Evolutionary conservation across 2,797 vertebrate species (phyloP).

Genomic region (Sebastes melanostomus): DNA sequence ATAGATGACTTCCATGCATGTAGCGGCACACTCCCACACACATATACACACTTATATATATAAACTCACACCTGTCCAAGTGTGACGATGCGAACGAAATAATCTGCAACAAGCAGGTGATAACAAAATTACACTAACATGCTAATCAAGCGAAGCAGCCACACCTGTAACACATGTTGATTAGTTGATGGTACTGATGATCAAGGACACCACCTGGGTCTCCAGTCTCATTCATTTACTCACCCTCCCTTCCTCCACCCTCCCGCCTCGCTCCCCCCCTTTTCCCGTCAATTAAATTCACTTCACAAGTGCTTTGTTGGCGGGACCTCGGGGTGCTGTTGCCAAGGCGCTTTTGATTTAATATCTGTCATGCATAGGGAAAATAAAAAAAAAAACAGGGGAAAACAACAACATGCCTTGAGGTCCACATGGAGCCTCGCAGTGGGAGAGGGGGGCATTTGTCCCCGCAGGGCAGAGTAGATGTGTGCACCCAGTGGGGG

Average conservation of each 20-base stretch:
- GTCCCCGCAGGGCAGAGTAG: constrained; percentile 64
- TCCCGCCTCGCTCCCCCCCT: not conserved
- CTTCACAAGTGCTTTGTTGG: constrained; percentile 72
- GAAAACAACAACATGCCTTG: constrained; percentile 63
- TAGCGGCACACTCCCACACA: not conserved
- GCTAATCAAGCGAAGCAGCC: constrained; percentile 18
- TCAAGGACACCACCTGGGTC: constrained; percentile 42
- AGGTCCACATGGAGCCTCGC: constrained; percentile 53
- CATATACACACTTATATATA: not conserved
- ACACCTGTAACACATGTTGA: constrained; percentile 43
- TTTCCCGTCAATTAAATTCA: constrained; percentile 66
- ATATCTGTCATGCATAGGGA: constrained; percentile 68
- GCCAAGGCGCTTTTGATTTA: constrained; percentile 75
- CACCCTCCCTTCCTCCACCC: not conserved
- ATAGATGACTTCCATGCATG: constrained; percentile 29
- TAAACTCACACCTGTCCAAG: constrained; percentile 1
- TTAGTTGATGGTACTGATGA: constrained; percentile 20
- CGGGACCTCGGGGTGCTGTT: constrained; percentile 52
- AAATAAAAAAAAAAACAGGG: constrained; percentile 25
- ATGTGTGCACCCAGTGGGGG: constrained; percentile 61
- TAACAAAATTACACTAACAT: not conserved
- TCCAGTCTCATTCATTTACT: constrained; percentile 26
- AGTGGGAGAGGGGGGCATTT: constrained; percentile 59
- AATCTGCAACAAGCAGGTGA: not conserved
- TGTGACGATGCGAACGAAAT: not conserved